Base-by-base conservation (phyloP, 1,140 invertebrate genomes). In the Neodiprion virginianus region DNA sequence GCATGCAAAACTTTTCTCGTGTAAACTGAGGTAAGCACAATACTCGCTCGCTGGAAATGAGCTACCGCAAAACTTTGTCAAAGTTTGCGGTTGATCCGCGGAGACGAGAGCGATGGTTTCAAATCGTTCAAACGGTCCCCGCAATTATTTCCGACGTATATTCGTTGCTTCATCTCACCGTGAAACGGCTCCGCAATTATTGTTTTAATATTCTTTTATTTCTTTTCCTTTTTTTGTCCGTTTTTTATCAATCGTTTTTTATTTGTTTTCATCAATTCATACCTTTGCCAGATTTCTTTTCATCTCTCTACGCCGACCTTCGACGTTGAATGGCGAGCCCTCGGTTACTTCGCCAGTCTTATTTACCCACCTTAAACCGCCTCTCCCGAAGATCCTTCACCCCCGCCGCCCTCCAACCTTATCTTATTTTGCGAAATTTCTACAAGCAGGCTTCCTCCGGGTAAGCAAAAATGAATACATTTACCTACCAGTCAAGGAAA, bases 1-100 rank as follows among this genome's bases (percentile, higher is more conserved):
- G 77, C 74, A 76, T 80, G 77, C 71, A 49, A 81, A 82, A 82
- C 50, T 80, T 79, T 79, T 69, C 73, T 78, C 67, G 74, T 21
- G 70, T 75, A 79, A 76, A 79, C 71, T 71, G 75, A 75, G 77
- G 74, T 53, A 75, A 68, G 77, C 49, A 79, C 66, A 75, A 76
- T 78, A 75, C 72, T 70, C 53, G 17, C 9, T 66, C 67, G 66
- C 72, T 73, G 75, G 76, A 76, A 80, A 82, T 77, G 77, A 81
- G 76, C 79, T 79, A 76, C 50, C 50, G n/a, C 50, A 66, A 71
- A 76, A 72, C 74, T 80, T 71, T 48, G 73, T 68, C 75, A 68
- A 80, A 80, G 74, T 81, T 79, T 21, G 67, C 71, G 72, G 71
- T 67, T 73, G 77, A 79, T 79, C 79, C 76, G 79, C 69, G 75